Evolutionary conservation across 1,140 invertebrate genomes (phyloP).

Genomic region (Helicorthomorpha holstii): DNA sequence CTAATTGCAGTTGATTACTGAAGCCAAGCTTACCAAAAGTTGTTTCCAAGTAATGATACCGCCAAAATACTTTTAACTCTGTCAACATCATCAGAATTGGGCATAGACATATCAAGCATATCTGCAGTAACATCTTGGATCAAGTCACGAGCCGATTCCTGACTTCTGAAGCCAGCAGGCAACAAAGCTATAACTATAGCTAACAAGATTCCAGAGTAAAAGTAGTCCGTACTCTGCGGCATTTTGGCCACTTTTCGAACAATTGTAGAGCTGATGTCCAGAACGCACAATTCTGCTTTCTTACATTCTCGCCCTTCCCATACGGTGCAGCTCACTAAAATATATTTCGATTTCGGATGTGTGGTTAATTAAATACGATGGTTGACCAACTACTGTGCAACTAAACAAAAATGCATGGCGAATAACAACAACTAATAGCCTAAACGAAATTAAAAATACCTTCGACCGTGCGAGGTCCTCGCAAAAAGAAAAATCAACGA

Average conservation of each 20-base stretch:
- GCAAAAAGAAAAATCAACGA: conserved; percentile 10
- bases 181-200: conserved; percentile 19
- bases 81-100: conserved; percentile 9
- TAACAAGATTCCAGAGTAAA: conserved; percentile 29
- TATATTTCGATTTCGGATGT: too few relatives aligned
- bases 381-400: background rate
- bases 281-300: conserved; percentile 76
- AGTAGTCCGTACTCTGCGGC: conserved; percentile 62
- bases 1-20: too few relatives aligned
- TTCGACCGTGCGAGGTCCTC: too few relatives aligned
- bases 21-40: background rate
- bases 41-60: background rate
- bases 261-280: conserved; percentile 86
- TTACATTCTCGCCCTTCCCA: conserved; percentile 78
- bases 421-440: conserved; percentile 5
- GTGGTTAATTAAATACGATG: background rate
- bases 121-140: conserved; percentile 3
- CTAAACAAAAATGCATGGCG: conserved; percentile 5
- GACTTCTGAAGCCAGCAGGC: conserved; percentile 15
- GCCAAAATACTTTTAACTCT: conserved; percentile 6
- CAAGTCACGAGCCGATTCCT: conserved; percentile 1
- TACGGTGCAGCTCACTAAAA: conserved; percentile 74
- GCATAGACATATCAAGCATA: conserved; percentile 5
- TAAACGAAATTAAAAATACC: conserved; percentile 8
- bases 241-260: conserved; percentile 70